Evolutionary conservation across 2,797 vertebrate genomes (phyloP), one percentile per base, ranked within the genome.

Genomic region (Pygocentrus nattereri): DNA sequence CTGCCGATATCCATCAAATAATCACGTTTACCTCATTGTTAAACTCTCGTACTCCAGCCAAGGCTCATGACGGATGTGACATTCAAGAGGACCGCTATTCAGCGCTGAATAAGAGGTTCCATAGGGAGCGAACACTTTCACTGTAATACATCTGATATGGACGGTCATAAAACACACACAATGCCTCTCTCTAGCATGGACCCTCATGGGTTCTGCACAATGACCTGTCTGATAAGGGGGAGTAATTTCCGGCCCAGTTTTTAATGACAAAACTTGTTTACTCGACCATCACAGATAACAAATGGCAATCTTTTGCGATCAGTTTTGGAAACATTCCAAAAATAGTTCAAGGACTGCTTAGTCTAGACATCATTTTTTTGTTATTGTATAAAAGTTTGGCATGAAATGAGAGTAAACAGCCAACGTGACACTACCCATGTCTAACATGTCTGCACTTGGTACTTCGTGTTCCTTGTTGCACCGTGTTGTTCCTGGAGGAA

Each of bases 201-300:
- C 86, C 79, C 59, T 81, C 85, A 87, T 87, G 88, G 76, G 58
- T 82, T 56, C 64, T 79, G 85, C 75, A 75, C 83, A 78, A 75
- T 79, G 84, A 52, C 7, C 78, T 70, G 52, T 75, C 68, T 15
- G 90, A 94, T 92, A 93, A 89, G 86, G 90, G 86, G 90, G 34
- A 91, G 82, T 92, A 79, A 93, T 92, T 91, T 93, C 91, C 88
- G 82, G 52, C 74, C n/a, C 87, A 87, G 84, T 79, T 81, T 87
- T 89, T 88, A 88, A 87, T 84, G 85, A 83, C 82, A 34, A 74
- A 90, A 86, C 90, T 90, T 88, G 90, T 91, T 90, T 91, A 86
- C 82, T 74, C 87, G 47, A 25, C n/a, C 59, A 64, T n/a, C 47
- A 41, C 56, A 75, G 38, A 64, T 38, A 75, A 78, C 52, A 70